Percentiles rank a stretch among this genome's conserved stretches.
Conservation (phyloP, 2,113 vertebrate genomes). For the Callocephalon fimbriatum region DNA sequence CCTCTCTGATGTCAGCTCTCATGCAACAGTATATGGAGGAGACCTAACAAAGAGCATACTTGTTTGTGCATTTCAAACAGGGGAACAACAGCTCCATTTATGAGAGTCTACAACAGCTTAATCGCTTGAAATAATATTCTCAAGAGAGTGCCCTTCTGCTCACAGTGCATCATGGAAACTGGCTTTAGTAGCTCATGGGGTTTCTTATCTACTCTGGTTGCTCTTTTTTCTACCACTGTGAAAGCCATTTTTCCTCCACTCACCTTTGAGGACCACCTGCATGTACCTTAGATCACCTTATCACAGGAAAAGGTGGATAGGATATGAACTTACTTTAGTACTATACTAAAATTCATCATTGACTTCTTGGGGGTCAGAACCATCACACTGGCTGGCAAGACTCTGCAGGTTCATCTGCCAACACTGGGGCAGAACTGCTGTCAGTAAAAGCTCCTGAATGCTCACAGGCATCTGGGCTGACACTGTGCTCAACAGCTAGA, state of each 20-base stretch:
- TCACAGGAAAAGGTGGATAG: background rate
- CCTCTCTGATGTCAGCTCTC: background rate
- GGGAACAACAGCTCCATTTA: background rate
- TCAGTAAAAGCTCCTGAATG: background rate
- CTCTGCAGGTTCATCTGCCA: background rate
- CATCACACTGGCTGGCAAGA: background rate
- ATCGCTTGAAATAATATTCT: background rate
- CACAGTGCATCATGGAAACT: background rate
- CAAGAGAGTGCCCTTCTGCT: background rate
- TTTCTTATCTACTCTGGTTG: background rate
- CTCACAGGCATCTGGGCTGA: background rate
- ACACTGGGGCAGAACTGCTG: background rate
- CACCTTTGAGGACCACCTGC: background rate
- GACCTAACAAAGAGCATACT: background rate
- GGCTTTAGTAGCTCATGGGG: background rate
- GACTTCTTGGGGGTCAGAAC: background rate
- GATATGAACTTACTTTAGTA: background rate
- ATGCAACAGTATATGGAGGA: background rate
- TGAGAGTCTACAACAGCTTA: background rate
- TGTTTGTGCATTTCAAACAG: background rate
- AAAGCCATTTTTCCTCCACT: background rate
- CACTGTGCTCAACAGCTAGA: background rate
- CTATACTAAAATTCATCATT: background rate
- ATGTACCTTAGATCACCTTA: background rate
- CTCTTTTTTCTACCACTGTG: background rate